Percentiles rank a stretch among this genome's conserved stretches.
These are phyloP conservation scores for Limnephilus auricula DNA, from an alignment of 2,888 invertebrate genomes.

Conservation along the genomic window DNA sequence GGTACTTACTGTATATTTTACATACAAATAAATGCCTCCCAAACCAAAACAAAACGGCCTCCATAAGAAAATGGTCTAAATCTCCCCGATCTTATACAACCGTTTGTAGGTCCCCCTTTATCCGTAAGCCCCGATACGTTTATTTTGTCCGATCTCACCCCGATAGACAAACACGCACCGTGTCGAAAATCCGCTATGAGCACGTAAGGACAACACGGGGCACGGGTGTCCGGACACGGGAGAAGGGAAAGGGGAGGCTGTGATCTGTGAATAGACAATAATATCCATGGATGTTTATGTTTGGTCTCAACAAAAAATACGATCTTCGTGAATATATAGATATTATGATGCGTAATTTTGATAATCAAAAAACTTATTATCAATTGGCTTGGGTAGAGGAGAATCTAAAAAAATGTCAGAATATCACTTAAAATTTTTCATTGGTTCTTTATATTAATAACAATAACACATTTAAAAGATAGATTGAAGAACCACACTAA, in stretches of 20 bases:
- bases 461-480: too few relatives aligned
- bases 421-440: too few relatives aligned
- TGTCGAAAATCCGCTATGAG: conserved; percentile 53
- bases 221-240: conserved; percentile 8
- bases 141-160: conserved; percentile 49
- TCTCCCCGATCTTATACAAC: neutral
- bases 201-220: conserved; percentile 51
- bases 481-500: too few relatives aligned
- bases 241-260: neutral
- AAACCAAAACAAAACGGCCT: neutral
- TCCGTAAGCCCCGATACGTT: conserved; percentile 41
- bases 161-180: conserved; percentile 53
- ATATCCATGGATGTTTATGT: neutral
- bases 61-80: neutral
- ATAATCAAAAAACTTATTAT: neutral
- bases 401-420: too few relatives aligned
- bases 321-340: neutral
- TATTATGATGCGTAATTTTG: neutral
- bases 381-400: too few relatives aligned
- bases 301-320: neutral
- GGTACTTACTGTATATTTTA: neutral
- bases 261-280: conserved; percentile 12
- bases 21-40: neutral
- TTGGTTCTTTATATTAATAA: too few relatives aligned
- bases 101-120: conserved; percentile 15